Evolutionary conservation across 1,140 invertebrate species (phyloP), one percentile per base, ranked within the genome.

Genomic region (Sitophilus oryzae): DNA sequence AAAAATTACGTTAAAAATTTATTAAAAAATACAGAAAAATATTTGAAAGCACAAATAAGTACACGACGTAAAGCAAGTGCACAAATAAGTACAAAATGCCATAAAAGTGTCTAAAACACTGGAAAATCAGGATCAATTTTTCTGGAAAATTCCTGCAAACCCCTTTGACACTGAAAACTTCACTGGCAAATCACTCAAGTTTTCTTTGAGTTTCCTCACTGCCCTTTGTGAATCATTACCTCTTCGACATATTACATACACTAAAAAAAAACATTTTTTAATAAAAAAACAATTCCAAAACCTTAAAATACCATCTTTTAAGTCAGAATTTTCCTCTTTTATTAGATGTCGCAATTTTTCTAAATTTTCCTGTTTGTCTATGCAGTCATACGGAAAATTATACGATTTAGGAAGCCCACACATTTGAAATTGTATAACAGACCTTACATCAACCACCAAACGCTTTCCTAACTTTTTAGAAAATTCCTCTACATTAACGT

Each of bases 221-320:
- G 88, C 93, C 53, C 84, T 74, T 73, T 98, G 95, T 1, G 95
- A 98, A 73, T 98, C 93, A 74, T 98, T 98, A 16, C 95, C 95
- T 44, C 93, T 76, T 45, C 93, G 80, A 73, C 95, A 98, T 2
- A 97, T 71, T 19, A 93, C 78, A 63, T 82, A 82, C 21, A 94
- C 87, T 84, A 75, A 42, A 78, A 77, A 52, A n/a, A n/a, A n/a
- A n/a, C n/a, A n/a, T n/a, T n/a, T n/a, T n/a, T n/a, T n/a, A n/a
- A 42, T 18, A 59, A 16, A 22, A 19, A 45, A 43, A 5, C 45
- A 47, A 15, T 38, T 21, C n/a, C n/a, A 48, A n/a, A 14, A 40
- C 22, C 21, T 46, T 45, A n/a, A n/a, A n/a, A n/a, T n/a, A n/a
- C n/a, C 16, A 51, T 35, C 52, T 18, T 45, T 45, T 5, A 36